These are phyloP conservation scores for Malaclemys terrapin DNA, from an alignment of 2,113 vertebrate species.

Conservation along the genomic window DNA sequence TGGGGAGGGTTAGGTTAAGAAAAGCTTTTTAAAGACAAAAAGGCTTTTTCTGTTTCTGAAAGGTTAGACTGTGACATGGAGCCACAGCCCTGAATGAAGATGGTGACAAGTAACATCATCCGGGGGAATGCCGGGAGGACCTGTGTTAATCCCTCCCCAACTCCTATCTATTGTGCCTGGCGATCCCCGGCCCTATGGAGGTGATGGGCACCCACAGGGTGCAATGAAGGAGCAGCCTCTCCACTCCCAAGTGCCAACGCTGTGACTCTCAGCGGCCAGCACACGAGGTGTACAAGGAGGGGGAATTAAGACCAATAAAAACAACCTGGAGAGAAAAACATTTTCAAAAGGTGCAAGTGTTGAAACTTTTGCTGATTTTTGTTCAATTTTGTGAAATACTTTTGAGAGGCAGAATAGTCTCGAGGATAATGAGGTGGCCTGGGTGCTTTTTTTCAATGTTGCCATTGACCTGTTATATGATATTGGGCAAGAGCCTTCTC, in stretches of 20 bases:
- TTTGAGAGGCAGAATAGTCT: no score
- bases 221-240: no score
- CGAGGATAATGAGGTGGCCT: background rate
- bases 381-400: no score
- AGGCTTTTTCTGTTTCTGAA: background rate
- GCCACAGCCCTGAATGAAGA: background rate
- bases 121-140: background rate
- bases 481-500: background rate
- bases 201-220: background rate
- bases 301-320: background rate
- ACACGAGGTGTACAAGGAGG: background rate
- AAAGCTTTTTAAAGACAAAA: no score
- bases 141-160: background rate
- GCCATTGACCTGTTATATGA: background rate
- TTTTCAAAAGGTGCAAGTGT: background rate
- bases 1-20: no score
- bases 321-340: background rate
- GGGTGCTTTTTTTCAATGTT: background rate
- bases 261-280: background rate
- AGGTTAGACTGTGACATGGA: background rate
- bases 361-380: background rate
- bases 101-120: background rate
- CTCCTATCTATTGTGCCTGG: background rate
- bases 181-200: background rate
- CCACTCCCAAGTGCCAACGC: background rate